Conservation (phyloP, 2,888 invertebrate genomes). For the Volucella zonaria region DNA sequence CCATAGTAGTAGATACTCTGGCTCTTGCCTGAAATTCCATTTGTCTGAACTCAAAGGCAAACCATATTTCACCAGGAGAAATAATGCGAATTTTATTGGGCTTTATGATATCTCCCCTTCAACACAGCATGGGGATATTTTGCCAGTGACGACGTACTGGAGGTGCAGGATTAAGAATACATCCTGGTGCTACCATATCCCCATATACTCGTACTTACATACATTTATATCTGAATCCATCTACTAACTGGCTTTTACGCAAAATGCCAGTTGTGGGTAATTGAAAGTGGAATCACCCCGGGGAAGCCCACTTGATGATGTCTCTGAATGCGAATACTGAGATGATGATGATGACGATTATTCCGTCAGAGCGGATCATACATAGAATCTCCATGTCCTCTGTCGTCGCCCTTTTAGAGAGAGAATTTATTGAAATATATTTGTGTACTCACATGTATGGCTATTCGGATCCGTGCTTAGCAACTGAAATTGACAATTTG, state of each 20-base stretch:
- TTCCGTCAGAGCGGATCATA: not conserved
- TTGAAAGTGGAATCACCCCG: conserved; percentile 51
- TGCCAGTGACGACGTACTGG: conserved; percentile 22
- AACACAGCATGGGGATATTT: not conserved
- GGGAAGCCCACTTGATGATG: conserved; percentile 48
- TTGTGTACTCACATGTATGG: not conserved
- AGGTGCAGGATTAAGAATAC: too few species aligned
- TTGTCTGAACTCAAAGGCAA: conserved; percentile 31
- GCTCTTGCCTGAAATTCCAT: conserved; percentile 26
- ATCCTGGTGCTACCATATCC: too few species aligned
- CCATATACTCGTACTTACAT: too few species aligned
- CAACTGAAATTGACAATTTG: conserved; percentile 38
- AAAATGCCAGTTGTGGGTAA: conserved; percentile 59
- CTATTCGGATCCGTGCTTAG: too few species aligned
- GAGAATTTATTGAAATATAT: conserved; percentile 25
- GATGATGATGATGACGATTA: conserved; percentile 33
- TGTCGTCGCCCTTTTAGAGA: not conserved
- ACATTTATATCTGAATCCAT: not conserved
- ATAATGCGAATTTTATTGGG: conserved; percentile 59
- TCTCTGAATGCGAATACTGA: not conserved
- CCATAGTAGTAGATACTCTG: not conserved
- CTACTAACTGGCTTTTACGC: conserved; percentile 37
- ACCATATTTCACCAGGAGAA: conserved; percentile 26
- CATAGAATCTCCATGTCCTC: not conserved
- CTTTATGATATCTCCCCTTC: conserved; percentile 40